These are phyloP conservation scores for Australoheros facetus DNA, from an alignment of 2,797 vertebrate species.

Conservation along the genomic window DNA sequence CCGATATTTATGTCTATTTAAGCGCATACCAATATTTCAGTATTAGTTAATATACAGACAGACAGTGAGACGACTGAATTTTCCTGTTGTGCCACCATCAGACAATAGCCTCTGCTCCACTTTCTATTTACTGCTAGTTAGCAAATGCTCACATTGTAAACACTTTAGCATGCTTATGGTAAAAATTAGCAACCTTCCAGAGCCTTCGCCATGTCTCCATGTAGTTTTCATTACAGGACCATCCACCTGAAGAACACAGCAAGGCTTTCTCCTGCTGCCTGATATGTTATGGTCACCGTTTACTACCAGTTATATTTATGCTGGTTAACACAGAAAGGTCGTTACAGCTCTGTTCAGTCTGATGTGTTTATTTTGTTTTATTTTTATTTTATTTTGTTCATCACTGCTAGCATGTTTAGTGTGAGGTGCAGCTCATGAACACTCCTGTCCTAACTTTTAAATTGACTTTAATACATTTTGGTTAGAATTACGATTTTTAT, in stretches of 20 bases:
- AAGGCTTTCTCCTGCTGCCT: no score
- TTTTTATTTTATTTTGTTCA: background rate
- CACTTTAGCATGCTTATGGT: background rate
- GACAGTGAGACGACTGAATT: background rate
- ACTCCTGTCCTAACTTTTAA: background rate
- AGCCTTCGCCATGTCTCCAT: background rate
- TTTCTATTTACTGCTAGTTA: background rate
- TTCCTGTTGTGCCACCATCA: slow-evolving; percentile 8
- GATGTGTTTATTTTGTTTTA: no score
- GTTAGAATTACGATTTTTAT: no score
- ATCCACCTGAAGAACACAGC: no score
- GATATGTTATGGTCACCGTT: no score
- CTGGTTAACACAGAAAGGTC: background rate
- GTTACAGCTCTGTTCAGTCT: background rate
- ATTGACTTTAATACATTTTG: no score
- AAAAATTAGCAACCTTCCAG: background rate
- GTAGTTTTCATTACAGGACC: no score
- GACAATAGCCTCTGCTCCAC: background rate
- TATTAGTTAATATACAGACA: background rate
- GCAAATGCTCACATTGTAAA: background rate
- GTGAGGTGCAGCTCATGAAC: background rate
- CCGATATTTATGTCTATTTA: background rate
- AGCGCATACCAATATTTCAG: background rate
- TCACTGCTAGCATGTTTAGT: background rate
- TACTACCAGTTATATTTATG: no score